These are phyloP conservation scores for Melanotaenia maccullochi DNA, from an alignment of 2,797 vertebrate genomes.

Conservation along the genomic window DNA sequence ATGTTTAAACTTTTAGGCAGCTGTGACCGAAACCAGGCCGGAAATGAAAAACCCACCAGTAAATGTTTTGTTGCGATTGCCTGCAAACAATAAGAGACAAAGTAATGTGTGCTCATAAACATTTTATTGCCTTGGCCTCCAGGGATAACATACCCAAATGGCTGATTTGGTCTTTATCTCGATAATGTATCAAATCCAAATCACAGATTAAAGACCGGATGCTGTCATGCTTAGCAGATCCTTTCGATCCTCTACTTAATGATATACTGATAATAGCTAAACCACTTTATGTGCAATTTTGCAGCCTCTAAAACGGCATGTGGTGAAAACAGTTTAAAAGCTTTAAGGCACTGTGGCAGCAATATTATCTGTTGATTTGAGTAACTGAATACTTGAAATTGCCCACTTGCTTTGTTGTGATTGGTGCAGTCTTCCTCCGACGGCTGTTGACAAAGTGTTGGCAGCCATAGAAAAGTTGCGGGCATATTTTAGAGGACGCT, in stretches of 20 bases:
- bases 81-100: conserved; percentile 64
- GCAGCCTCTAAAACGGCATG: conserved; percentile 20
- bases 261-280: conserved; percentile 36
- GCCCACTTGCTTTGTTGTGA: conserved; percentile 32
- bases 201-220: conserved; percentile 56
- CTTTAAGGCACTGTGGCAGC: not conserved
- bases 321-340: conserved; percentile 33
- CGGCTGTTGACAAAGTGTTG: conserved; percentile 53
- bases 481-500: conserved; percentile 49
- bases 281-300: conserved; percentile 28
- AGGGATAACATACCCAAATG: conserved; percentile 60
- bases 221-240: conserved; percentile 32
- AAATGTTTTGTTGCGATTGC: conserved; percentile 65
- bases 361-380: conserved; percentile 38
- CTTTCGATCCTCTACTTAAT: conserved; percentile 34
- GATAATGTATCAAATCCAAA: conserved; percentile 51
- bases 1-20: conserved; percentile 42
- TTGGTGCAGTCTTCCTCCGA: conserved; percentile 34
- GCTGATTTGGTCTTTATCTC: conserved; percentile 63
- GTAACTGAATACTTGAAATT: conserved; percentile 31
- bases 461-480: conserved; percentile 59
- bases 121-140: conserved; percentile 54
- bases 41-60: conserved; percentile 64
- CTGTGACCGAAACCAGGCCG: conserved; percentile 47
- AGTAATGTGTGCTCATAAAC: conserved; percentile 64